Percentiles rank a stretch among this genome's conserved stretches.
Conservation (phyloP, 2,797 vertebrate species). For the Syndactyla subalaris region DNA sequence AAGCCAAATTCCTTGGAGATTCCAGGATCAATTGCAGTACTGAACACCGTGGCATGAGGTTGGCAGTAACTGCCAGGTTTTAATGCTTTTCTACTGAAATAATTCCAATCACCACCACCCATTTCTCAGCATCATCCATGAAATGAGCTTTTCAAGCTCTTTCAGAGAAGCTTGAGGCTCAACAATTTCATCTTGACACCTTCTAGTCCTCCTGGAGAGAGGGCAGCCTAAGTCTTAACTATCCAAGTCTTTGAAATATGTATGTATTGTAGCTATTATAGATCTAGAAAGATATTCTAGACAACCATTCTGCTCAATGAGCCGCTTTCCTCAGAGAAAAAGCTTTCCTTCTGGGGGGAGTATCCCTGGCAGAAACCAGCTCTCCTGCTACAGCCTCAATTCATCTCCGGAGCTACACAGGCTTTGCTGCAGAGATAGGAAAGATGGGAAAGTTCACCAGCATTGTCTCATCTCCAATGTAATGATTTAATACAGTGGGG, state of each 20-base stretch:
- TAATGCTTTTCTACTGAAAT: neutral
- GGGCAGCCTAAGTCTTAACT: neutral
- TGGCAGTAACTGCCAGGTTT: neutral
- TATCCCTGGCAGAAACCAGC: neutral
- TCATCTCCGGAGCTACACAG: neutral
- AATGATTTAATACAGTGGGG: neutral
- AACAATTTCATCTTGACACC: neutral
- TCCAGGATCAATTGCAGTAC: neutral
- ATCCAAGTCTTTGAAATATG: neutral
- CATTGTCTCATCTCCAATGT: neutral
- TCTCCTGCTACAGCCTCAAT: neutral
- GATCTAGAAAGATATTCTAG: neutral
- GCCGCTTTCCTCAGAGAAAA: neutral
- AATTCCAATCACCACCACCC: neutral
- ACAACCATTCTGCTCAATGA: neutral
- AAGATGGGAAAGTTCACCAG: neutral
- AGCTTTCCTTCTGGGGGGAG: neutral
- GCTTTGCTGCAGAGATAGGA: neutral
- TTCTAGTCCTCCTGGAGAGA: neutral
- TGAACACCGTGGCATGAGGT: neutral
- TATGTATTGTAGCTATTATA: neutral
- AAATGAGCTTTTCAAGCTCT: neutral
- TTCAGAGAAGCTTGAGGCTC: neutral
- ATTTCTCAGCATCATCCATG: neutral
- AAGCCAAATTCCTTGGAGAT: neutral